These are phyloP conservation scores for Idaea aversata DNA, from an alignment of 2,888 invertebrate genomes.

Conservation along the genomic window DNA sequence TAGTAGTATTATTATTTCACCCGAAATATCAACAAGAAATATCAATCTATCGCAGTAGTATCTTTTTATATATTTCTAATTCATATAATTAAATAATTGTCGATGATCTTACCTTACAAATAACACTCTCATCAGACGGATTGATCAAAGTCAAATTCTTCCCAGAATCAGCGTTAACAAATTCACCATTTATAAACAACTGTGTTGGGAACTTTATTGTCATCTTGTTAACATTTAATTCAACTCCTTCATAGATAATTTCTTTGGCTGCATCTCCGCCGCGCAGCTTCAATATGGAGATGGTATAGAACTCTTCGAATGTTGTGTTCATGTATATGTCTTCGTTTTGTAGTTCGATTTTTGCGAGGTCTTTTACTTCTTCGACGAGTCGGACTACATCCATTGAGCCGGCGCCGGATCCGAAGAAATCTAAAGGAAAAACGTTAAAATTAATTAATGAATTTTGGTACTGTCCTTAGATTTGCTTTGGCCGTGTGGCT, in stretches of 20 bases:
- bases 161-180: constrained; percentile 87
- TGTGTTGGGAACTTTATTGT: constrained; percentile 93
- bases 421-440: constrained; percentile 87
- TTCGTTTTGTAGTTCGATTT: constrained; percentile 90
- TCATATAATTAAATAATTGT: no score
- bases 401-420: constrained; percentile 98
- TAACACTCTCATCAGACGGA: constrained; percentile 90
- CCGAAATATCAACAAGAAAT: no score
- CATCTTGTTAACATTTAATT: constrained; percentile 90
- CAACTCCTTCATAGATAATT: constrained; percentile 86
- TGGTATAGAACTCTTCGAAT: constrained; percentile 88
- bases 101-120: constrained; percentile 74
- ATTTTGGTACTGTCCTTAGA: background rate
- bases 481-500: no score
- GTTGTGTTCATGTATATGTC: constrained; percentile 96
- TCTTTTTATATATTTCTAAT: no score
- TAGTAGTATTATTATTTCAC: no score
- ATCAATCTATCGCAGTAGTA: no score
- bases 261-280: constrained; percentile 79
- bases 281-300: constrained; percentile 84
- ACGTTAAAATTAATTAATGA: background rate
- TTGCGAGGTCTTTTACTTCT: constrained; percentile 91
- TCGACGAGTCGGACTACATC: constrained; percentile 96
- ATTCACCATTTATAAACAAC: constrained; percentile 94
- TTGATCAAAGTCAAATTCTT: constrained; percentile 86